A percentile compares a stretch with the other conserved stretches of the same genome.
Conservation (phyloP, 1,140 invertebrate species). For the Limonius californicus region DNA sequence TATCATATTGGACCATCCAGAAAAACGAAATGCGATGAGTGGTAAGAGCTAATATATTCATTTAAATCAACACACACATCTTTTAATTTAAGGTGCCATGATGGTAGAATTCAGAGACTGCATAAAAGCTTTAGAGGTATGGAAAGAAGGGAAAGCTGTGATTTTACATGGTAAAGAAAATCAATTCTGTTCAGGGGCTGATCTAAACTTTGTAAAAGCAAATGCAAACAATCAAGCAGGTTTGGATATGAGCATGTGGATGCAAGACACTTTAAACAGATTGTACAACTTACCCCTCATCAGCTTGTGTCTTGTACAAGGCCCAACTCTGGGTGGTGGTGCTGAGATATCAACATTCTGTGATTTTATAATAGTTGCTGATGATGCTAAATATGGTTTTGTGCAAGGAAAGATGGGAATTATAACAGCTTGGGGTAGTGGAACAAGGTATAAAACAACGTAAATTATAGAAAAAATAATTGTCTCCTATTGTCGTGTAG, state of each 20-base stretch:
- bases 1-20: conserved; percentile 48
- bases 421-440: conserved; percentile 57
- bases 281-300: conserved; percentile 53
- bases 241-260: conserved; percentile 51
- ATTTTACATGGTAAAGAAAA: conserved; percentile 51
- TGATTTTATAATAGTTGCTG: conserved; percentile 54
- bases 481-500: too few species aligned
- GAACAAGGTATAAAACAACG: conserved; percentile 36
- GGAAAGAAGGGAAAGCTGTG: conserved; percentile 55
- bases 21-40: conserved; percentile 52
- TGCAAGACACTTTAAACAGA: conserved; percentile 51
- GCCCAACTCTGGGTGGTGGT: conserved; percentile 58
- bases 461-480: too few species aligned
- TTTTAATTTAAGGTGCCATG: conserved; percentile 52
- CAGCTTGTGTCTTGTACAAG: conserved; percentile 53
- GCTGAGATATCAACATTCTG: conserved; percentile 55
- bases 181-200: conserved; percentile 60
- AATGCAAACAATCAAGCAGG: conserved; percentile 45
- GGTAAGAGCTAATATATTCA: conserved; percentile 32
- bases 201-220: conserved; percentile 51
- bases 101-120: conserved; percentile 55
- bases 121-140: conserved; percentile 49
- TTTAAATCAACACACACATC: background rate
- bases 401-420: conserved; percentile 60
- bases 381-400: conserved; percentile 50